These are phyloP conservation scores for Apodemia hepburni DNA, from an alignment of 2,888 invertebrate species.

Conservation along the genomic window DNA sequence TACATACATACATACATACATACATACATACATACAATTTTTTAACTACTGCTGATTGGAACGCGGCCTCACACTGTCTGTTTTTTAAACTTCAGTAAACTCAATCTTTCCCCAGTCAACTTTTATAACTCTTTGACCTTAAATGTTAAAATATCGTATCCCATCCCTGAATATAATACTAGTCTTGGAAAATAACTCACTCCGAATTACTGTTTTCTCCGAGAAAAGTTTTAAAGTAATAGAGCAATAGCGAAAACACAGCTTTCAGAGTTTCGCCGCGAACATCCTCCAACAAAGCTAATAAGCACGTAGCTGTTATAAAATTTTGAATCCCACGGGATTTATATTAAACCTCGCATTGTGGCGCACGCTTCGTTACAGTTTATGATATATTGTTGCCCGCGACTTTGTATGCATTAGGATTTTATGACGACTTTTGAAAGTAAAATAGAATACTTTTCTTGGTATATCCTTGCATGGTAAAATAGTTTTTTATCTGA, in stretches of 20 bases:
- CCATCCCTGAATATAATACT: neutral
- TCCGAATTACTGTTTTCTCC: neutral
- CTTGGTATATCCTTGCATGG: no score
- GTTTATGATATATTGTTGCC: neutral
- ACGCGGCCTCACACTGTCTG: no score
- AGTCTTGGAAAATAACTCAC: neutral
- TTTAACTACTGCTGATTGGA: no score
- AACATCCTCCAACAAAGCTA: conserved; percentile 5
- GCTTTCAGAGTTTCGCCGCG: neutral
- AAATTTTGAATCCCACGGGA: conserved; percentile 3
- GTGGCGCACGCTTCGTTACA: neutral
- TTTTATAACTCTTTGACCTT: no score
- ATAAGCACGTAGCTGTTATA: conserved; percentile 9
- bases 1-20: no score
- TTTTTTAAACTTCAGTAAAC: no score
- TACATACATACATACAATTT: no score
- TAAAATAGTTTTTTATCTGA: no score
- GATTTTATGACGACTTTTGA: no score
- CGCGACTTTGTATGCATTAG: neutral
- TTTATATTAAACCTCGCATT: neutral
- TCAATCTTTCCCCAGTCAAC: no score
- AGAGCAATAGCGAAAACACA: conserved; percentile 11
- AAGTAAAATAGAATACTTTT: no score
- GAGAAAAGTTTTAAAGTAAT: conserved; percentile 1
- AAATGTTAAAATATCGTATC: no score